Percentiles rank a stretch among this genome's conserved stretches.
Evolutionary conservation across 1,140 invertebrate species (phyloP).

Genomic region (Apis cerana): DNA sequence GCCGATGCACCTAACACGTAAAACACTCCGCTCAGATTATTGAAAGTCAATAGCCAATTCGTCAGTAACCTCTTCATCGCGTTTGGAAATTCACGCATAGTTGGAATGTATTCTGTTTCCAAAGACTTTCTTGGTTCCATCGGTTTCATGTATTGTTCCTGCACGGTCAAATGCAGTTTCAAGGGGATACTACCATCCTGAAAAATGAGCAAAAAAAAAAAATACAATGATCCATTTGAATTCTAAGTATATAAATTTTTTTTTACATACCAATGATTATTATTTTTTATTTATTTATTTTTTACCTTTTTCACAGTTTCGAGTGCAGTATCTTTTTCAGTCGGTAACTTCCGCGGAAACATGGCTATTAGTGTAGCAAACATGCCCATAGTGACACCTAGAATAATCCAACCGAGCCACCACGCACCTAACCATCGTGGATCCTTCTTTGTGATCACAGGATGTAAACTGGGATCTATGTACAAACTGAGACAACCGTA

Average conservation of each 20-base stretch:
- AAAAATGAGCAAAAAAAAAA: neutral
- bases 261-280: neutral
- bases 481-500: slow-evolving; percentile 84
- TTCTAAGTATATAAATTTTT: too few species aligned
- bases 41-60: slow-evolving; percentile 83
- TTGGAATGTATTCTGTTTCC: slow-evolving; percentile 66
- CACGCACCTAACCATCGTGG: slow-evolving; percentile 87
- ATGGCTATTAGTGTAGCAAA: slow-evolving; percentile 83
- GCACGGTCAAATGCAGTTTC: slow-evolving; percentile 65
- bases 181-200: slow-evolving; percentile 70
- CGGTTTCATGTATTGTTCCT: slow-evolving; percentile 61
- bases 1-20: slow-evolving; percentile 85
- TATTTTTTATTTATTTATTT: too few species aligned
- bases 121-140: slow-evolving; percentile 50
- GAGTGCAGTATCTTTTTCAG: slow-evolving; percentile 56
- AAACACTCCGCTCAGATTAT: slow-evolving; percentile 83
- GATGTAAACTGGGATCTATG: slow-evolving; percentile 84
- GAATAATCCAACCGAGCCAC: slow-evolving; percentile 86
- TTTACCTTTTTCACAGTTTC: slow-evolving; percentile 44
- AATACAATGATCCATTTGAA: too few species aligned
- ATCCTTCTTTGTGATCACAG: slow-evolving; percentile 84
- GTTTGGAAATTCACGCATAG: slow-evolving; percentile 81
- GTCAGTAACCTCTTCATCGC: slow-evolving; percentile 83
- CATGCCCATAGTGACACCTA: slow-evolving; percentile 82
- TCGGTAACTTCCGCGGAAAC: slow-evolving; percentile 83